Conservation (phyloP, 2,888 invertebrate genomes). For the Ectobius pallidus region DNA sequence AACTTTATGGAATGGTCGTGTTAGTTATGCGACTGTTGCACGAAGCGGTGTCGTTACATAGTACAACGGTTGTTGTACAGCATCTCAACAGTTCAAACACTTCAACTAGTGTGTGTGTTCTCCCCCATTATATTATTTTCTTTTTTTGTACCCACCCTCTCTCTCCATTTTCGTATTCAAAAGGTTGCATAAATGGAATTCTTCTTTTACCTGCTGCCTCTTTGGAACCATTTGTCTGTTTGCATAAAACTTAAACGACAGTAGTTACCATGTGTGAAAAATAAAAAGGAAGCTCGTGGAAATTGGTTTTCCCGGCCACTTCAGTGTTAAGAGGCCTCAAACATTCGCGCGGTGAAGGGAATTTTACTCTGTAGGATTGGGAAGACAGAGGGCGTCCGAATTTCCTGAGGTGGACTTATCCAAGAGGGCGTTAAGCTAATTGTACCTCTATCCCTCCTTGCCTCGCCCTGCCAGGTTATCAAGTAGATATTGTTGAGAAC, state of each 20-base stretch:
- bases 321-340: background rate
- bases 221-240: conserved; percentile 2
- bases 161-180: background rate
- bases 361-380: too few relatives aligned
- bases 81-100: background rate
- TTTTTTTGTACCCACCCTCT: too few relatives aligned
- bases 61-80: background rate
- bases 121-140: background rate
- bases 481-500: too few relatives aligned
- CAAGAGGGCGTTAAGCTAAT: too few relatives aligned
- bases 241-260: background rate
- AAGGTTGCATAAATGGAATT: background rate
- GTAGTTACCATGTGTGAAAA: background rate
- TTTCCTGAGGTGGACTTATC: too few relatives aligned
- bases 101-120: background rate
- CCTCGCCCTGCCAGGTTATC: too few relatives aligned
- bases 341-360: background rate
- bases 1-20: too few relatives aligned
- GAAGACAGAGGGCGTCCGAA: too few relatives aligned
- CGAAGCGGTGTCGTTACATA: background rate
- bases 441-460: too few relatives aligned
- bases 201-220: background rate
- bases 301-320: background rate
- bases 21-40: background rate
- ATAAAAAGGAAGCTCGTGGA: background rate